Percentiles rank a stretch among this genome's conserved stretches.
Evolutionary conservation across 2,113 vertebrate species (phyloP).

Genomic region (Chrysochloris asiatica): DNA sequence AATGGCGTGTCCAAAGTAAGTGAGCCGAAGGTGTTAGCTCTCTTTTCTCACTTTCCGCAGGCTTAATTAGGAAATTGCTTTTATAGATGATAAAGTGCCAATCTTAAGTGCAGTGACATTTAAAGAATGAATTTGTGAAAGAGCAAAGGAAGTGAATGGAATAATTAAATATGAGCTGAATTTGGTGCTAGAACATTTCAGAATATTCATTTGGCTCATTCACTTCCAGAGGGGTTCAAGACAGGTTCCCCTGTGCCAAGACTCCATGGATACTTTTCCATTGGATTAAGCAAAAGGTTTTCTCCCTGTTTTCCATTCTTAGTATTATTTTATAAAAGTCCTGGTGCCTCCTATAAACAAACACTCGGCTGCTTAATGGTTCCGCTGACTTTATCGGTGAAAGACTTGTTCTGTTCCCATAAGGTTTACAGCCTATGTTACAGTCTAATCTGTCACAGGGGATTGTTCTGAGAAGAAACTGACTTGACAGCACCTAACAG

Average conservation of each 20-base stretch:
- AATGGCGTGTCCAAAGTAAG: background rate
- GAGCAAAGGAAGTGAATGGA: conserved; percentile 9
- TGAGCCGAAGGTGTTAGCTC: background rate
- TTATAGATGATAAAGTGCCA: background rate
- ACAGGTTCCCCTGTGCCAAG: background rate
- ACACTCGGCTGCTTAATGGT: background rate
- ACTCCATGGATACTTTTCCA: background rate
- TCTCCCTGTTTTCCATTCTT: background rate
- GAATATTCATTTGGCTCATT: background rate
- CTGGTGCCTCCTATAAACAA: background rate
- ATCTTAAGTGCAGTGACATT: conserved; percentile 53
- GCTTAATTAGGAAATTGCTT: conserved; percentile 16
- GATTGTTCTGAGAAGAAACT: background rate
- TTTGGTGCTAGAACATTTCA: background rate
- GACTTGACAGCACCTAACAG: background rate
- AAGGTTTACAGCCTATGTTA: background rate
- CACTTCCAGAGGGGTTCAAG: background rate
- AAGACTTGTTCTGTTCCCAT: background rate
- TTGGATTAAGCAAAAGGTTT: background rate
- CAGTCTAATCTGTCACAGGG: background rate
- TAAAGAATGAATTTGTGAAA: conserved; percentile 54
- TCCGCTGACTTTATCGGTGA: background rate
- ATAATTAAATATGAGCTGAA: conserved; percentile 7
- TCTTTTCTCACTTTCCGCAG: background rate
- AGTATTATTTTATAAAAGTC: background rate